These are phyloP conservation scores for Agrenia bidenticulata DNA, from an alignment of 2,888 invertebrate species.

Conservation along the genomic window DNA sequence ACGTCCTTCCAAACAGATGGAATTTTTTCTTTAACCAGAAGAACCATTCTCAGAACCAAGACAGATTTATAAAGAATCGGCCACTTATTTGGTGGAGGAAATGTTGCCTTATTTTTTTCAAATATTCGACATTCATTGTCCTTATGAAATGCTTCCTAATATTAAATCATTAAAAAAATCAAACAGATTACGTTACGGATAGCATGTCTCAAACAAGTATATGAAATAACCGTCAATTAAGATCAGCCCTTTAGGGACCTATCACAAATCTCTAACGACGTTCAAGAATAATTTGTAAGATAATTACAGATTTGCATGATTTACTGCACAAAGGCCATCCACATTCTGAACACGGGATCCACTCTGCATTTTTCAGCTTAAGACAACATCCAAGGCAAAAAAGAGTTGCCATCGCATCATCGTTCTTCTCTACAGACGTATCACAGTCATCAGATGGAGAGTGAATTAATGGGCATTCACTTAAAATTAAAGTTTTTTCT, in stretches of 20 bases:
- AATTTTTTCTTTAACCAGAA: slow-evolving; percentile 22
- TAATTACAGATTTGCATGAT: slow-evolving; percentile 33
- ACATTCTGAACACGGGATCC: slow-evolving; percentile 26
- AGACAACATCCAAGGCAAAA: slow-evolving; percentile 33
- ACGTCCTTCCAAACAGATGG: slow-evolving; percentile 29
- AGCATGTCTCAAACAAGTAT: too few relatives aligned
- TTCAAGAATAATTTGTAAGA: background rate
- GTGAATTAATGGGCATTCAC: slow-evolving; percentile 27
- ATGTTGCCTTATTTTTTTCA: slow-evolving; percentile 16
- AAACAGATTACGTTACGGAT: too few relatives aligned
- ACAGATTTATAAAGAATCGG: slow-evolving; percentile 38
- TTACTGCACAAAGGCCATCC: slow-evolving; percentile 39
- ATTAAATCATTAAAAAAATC: background rate
- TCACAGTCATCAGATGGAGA: slow-evolving; percentile 36
- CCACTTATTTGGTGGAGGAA: slow-evolving; percentile 35
- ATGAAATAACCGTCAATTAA: too few relatives aligned
- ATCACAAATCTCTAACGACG: background rate
- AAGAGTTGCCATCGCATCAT: slow-evolving; percentile 2
- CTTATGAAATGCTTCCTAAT: slow-evolving; percentile 20
- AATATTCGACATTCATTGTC: slow-evolving; percentile 39
- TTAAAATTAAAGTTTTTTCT: slow-evolving; percentile 30
- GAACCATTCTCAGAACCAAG: slow-evolving; percentile 30
- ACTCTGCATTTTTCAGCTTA: background rate
- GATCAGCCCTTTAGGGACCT: background rate
- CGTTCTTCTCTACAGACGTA: background rate